Conservation (phyloP, 35 echinoderm and acorn worm genomes). For the Ophiothrix spiculata region DNA sequence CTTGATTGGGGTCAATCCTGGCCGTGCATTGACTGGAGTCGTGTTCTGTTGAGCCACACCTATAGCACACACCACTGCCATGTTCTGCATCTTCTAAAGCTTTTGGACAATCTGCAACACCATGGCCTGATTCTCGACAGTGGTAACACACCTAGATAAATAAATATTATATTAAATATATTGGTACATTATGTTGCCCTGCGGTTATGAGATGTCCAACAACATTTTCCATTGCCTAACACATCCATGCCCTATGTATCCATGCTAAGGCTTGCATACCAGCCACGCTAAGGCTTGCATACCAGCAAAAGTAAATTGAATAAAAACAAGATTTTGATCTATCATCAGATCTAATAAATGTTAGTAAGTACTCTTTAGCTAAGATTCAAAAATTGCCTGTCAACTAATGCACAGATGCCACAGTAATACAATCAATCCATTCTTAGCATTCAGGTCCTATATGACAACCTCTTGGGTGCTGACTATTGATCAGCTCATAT, state of each 20-base stretch:
- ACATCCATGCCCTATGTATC: neutral
- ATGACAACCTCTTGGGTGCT: no score
- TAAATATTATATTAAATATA: neutral
- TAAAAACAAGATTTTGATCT: no score
- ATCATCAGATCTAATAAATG: no score
- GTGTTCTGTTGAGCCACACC: constrained; percentile 78
- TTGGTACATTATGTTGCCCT: neutral
- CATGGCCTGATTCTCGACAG: constrained; percentile 72
- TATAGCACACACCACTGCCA: constrained; percentile 66
- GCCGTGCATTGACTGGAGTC: constrained; percentile 49
- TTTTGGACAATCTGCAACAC: constrained; percentile 67
- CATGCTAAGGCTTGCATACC: neutral
- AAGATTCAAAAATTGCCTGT: no score
- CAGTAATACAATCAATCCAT: no score
- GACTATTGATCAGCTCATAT: no score
- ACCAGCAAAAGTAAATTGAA: neutral
- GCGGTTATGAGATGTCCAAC: neutral
- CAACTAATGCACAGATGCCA: no score
- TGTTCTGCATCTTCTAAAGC: constrained; percentile 46
- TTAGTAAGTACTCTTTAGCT: no score
- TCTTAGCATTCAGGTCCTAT: no score
- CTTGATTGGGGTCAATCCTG: constrained; percentile 52
- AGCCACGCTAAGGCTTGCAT: neutral
- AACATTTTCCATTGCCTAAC: neutral
- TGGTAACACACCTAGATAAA: constrained; percentile 64